These are phyloP conservation scores for Achlya flavicornis DNA, from an alignment of 2,888 invertebrate species.

Conservation along the genomic window DNA sequence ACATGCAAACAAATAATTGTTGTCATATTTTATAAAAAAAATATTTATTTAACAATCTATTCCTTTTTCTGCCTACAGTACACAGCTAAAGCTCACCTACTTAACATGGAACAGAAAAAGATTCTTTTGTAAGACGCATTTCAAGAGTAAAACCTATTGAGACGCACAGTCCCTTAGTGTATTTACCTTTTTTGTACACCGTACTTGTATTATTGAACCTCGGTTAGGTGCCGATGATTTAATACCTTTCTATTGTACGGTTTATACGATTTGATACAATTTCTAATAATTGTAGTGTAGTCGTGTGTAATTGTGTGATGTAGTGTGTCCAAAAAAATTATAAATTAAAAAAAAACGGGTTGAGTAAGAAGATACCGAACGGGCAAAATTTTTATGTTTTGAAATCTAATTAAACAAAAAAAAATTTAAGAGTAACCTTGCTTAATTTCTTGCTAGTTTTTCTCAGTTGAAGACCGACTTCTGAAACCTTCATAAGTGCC, in stretches of 20 bases:
- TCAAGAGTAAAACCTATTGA: conserved; percentile 77
- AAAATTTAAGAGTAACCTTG: no score
- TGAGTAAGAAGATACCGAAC: no score
- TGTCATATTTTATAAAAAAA: no score
- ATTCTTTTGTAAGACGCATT: conserved; percentile 74
- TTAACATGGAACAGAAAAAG: conserved; percentile 77
- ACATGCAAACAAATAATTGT: conserved; percentile 18
- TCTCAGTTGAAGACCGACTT: no score
- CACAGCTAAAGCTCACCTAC: conserved; percentile 64
- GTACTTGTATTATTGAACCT: conserved; percentile 45
- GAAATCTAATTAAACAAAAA: no score
- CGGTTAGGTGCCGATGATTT: conserved; percentile 7
- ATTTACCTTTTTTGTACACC: conserved; percentile 75
- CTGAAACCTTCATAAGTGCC: no score
- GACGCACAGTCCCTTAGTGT: conserved; percentile 60
- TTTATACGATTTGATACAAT: conserved; percentile 2
- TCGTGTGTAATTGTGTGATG: no score
- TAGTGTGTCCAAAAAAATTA: no score
- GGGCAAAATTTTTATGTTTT: no score
- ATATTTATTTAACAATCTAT: not conserved
- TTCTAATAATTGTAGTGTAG: not conserved
- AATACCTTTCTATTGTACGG: not conserved
- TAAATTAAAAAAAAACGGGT: no score
- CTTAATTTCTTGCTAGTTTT: no score
- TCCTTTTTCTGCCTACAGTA: conserved; percentile 57